Percentiles rank a stretch among this genome's conserved stretches.
phyloP scores from a whole-genome alignment of 2,888 invertebrate species.

The Cyclophora punctaria region DNA sequence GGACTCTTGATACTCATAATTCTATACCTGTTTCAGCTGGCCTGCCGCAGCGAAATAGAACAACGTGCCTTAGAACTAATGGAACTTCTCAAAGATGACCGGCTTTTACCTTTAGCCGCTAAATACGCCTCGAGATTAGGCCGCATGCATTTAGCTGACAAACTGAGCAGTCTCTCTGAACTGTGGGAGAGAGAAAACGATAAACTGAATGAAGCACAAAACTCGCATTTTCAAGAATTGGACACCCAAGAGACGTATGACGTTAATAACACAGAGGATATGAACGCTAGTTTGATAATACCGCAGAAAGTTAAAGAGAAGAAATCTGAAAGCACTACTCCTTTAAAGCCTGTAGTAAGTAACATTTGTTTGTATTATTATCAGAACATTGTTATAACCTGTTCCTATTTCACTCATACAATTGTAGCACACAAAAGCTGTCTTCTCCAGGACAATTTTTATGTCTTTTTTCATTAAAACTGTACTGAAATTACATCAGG shows the following conservation, averaged over 20 bases:
- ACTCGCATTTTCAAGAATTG: slow-evolving; percentile 49
- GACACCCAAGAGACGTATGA: slow-evolving; percentile 60
- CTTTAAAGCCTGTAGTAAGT: slow-evolving; percentile 64
- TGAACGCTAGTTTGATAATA: slow-evolving; percentile 61
- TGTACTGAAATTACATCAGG: too few species aligned
- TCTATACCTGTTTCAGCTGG: slow-evolving; percentile 71
- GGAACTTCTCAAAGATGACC: slow-evolving; percentile 84
- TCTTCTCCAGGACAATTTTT: too few species aligned
- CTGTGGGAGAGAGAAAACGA: slow-evolving; percentile 50
- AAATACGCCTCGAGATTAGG: slow-evolving; percentile 90
- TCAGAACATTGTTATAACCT: too few species aligned
- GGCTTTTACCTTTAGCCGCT: slow-evolving; percentile 87
- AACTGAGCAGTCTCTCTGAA: slow-evolving; percentile 78
- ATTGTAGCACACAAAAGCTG: too few species aligned
- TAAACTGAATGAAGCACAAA: slow-evolving; percentile 43
- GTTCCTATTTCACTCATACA: too few species aligned
- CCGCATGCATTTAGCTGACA: slow-evolving; percentile 85
- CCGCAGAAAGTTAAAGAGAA: slow-evolving; percentile 54
- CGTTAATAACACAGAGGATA: slow-evolving; percentile 47
- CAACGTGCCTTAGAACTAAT: slow-evolving; percentile 91
- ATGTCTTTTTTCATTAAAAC: too few species aligned
- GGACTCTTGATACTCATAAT: too few species aligned
- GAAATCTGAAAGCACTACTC: slow-evolving; percentile 41
- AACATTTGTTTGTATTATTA: too few species aligned
- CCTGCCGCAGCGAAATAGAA: slow-evolving; percentile 89